Percentiles rank a stretch among this genome's conserved stretches.
Evolutionary conservation across 2,888 invertebrate species (phyloP).

Genomic region (Eremobia ochroleuca): DNA sequence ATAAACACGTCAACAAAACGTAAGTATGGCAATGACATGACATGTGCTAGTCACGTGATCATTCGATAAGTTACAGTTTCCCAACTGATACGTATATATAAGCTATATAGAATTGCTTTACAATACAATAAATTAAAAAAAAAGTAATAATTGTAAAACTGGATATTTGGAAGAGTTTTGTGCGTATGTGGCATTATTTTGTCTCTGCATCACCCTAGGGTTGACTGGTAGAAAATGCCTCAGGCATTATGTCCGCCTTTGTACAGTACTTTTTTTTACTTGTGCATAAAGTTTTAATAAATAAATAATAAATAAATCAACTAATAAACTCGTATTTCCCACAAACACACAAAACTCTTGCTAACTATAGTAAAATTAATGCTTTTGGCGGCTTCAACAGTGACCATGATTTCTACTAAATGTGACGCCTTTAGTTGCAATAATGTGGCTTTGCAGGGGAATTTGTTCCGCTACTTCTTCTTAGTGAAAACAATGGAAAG

Average conservation of each 20-base stretch:
- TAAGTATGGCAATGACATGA: conserved; percentile 20
- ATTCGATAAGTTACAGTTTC: background rate
- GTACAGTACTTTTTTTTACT: no score
- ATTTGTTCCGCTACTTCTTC: background rate
- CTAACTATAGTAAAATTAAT: background rate
- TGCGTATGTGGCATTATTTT: background rate
- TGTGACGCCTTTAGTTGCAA: background rate
- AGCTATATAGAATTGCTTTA: background rate
- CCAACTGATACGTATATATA: background rate
- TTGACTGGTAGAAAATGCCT: no score
- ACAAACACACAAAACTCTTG: no score
- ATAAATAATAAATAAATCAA: no score
- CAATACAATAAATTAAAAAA: background rate
- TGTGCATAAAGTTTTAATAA: no score
- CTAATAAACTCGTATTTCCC: no score
- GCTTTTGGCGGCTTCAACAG: background rate
- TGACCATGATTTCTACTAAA: background rate
- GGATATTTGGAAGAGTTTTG: background rate
- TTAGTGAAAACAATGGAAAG: background rate
- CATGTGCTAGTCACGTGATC: conserved; percentile 26
- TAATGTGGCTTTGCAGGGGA: background rate
- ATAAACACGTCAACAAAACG: conserved; percentile 18
- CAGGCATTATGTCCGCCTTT: no score
- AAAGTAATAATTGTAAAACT: background rate
- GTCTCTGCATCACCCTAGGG: no score